Evolutionary conservation across 1,140 invertebrate species (phyloP), one percentile per base, ranked within the genome.

Genomic region (Batillaria attramentaria): DNA sequence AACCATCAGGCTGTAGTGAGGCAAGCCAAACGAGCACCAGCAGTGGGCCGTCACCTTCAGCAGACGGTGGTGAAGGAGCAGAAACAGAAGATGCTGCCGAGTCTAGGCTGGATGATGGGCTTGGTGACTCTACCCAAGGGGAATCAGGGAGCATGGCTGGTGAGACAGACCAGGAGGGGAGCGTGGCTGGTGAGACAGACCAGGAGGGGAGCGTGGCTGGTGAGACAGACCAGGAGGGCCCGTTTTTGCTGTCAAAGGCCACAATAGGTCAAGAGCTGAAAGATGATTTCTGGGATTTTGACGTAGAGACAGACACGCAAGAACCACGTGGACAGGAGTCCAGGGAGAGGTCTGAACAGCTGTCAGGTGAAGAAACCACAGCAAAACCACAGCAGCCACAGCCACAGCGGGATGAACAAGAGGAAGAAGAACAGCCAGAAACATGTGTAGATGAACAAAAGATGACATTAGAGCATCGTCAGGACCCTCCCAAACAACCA

Each of bases 201-300:
- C 43, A 10, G 6, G 8, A 3, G 41, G 42, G 24, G 24, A 10
- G 24, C 24, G 8, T 24, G 20, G 5, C 5, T 8, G 57, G 31
- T 8, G 6, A n/a, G 50, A 13, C 60, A 62, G 54, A 65, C 0
- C 3, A 57, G 37, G 73, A 62, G 31, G 57, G 16, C 10, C 10
- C 8, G n/a, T 10, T 24, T 4, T 0, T n/a, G 24, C 57, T 62
- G 3, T 28, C 8, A 24, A 62, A 62, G 10, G n/a, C 33, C 33
- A 62, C 10, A 75, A 31, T 46, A 37, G 24, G 46, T 1, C 37
- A 70, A 39, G 31, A n/a, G 10, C 37, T 70, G 24, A 70, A 16
- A 5, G 73, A 75, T 42, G 57, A 75, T 42, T 75, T 39, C 57
- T 75, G 73, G 73, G 54, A 75, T 75, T 75, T 75, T 62, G 54